Conservation (phyloP, 2,797 vertebrate species). For the Macrochelys suwanniensis region DNA sequence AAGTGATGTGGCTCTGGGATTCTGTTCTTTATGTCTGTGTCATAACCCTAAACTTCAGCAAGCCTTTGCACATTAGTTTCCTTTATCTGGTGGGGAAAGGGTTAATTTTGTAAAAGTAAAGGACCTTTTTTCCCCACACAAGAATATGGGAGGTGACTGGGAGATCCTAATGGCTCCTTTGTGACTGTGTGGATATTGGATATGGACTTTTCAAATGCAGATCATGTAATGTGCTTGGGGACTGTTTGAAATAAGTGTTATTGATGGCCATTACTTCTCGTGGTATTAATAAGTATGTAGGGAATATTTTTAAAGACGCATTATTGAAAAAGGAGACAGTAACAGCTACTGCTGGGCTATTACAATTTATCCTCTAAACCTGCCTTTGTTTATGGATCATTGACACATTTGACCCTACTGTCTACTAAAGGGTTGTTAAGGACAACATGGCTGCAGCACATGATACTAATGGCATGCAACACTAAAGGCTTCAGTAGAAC, state of each 20-base stretch:
- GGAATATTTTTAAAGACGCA: constrained; percentile 71
- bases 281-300: constrained; percentile 73
- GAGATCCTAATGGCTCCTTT: not conserved
- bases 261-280: constrained; percentile 60
- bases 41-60: not conserved
- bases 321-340: constrained; percentile 59
- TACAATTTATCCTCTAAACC: constrained; percentile 76
- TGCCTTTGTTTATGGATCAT: constrained; percentile 72
- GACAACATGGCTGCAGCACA: constrained; percentile 32
- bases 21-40: not conserved
- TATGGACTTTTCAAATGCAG: constrained; percentile 36
- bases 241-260: constrained; percentile 67
- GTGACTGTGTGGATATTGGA: constrained; percentile 12
- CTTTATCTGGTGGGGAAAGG: not conserved
- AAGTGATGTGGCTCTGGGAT: not conserved
- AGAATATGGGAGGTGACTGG: not conserved
- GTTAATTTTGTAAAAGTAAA: constrained; percentile 6
- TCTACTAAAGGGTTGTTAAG: constrained; percentile 63
- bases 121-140: constrained; percentile 7
- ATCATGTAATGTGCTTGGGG: constrained; percentile 67
- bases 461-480: constrained; percentile 5
- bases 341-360: constrained; percentile 70
- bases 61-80: not conserved
- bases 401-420: constrained; percentile 71
- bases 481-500: constrained; percentile 22